Percentiles rank a stretch among this genome's conserved stretches.
phyloP scores from a whole-genome alignment of 1,140 invertebrate genomes.

The Cardiocondyla obscurior region DNA sequence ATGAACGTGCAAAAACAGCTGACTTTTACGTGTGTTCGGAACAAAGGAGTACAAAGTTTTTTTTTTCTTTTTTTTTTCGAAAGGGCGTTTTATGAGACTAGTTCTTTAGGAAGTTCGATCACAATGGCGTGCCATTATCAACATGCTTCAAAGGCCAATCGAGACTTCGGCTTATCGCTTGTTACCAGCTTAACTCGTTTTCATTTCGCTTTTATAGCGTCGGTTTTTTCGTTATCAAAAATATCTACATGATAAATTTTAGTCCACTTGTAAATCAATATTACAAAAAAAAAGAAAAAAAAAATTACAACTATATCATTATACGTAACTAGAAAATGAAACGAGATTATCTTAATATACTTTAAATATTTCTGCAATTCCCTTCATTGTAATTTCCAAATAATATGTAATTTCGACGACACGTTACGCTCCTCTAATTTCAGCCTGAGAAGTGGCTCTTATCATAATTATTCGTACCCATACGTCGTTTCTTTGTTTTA shows the following conservation, averaged over 20 bases:
- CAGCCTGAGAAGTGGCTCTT: not conserved
- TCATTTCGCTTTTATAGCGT: conserved; percentile 64
- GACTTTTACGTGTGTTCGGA: not conserved
- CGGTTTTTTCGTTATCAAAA: not conserved
- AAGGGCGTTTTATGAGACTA: conserved; percentile 40
- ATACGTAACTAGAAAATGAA: not conserved
- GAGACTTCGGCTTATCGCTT: conserved; percentile 61
- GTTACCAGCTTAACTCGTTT: conserved; percentile 65
- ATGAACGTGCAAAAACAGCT: not conserved
- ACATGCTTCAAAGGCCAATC: conserved; percentile 37
- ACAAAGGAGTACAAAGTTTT: not conserved
- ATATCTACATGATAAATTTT: conserved; percentile 10
- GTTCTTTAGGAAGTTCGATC: conserved; percentile 1
- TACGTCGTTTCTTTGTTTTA: not conserved
- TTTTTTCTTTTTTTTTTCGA: too few relatives aligned
- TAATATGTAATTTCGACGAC: not conserved
- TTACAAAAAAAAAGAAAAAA: too few relatives aligned
- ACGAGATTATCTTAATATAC: not conserved
- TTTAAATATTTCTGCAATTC: not conserved
- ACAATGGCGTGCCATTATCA: conserved; percentile 62
- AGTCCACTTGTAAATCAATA: not conserved
- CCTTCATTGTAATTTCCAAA: not conserved
- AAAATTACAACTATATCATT: not conserved
- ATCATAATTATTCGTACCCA: not conserved
- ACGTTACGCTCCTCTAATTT: not conserved